Percentiles rank a stretch among this genome's conserved stretches.
phyloP scores from a whole-genome alignment of 2,888 invertebrate species.

The Spialia ferax region DNA sequence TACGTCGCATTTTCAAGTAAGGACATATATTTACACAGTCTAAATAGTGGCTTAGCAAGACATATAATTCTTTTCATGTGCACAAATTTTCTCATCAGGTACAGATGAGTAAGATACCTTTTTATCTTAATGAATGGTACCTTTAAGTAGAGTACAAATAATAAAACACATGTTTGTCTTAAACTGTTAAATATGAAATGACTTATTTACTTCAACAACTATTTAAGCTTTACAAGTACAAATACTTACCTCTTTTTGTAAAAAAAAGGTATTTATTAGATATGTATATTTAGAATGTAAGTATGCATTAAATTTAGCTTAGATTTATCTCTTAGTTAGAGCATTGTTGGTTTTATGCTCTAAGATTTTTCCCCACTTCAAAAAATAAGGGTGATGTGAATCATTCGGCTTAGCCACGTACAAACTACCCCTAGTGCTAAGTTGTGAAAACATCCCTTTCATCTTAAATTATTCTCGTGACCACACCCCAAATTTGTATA shows the following conservation, averaged over 20 bases:
- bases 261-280: no score
- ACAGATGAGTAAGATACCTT: no score
- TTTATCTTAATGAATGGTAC: no score
- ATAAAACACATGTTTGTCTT: no score
- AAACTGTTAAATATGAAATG: no score
- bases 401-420: conserved; percentile 51
- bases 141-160: no score
- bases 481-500: conserved; percentile 66
- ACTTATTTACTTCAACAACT: not conserved
- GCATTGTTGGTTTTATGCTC: not conserved
- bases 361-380: not conserved
- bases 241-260: not conserved
- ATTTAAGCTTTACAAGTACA: no score
- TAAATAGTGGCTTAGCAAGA: not conserved
- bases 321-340: no score
- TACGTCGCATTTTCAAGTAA: conserved; percentile 11
- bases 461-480: conserved; percentile 75
- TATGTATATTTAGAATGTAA: no score
- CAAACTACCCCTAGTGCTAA: conserved; percentile 60
- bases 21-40: conserved; percentile 9
- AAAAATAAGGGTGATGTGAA: conserved; percentile 28
- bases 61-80: not conserved
- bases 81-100: no score
- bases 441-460: conserved; percentile 72
- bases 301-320: no score